Conservation (phyloP, 1,140 invertebrate genomes). For the Drosophila sp. region DNA sequence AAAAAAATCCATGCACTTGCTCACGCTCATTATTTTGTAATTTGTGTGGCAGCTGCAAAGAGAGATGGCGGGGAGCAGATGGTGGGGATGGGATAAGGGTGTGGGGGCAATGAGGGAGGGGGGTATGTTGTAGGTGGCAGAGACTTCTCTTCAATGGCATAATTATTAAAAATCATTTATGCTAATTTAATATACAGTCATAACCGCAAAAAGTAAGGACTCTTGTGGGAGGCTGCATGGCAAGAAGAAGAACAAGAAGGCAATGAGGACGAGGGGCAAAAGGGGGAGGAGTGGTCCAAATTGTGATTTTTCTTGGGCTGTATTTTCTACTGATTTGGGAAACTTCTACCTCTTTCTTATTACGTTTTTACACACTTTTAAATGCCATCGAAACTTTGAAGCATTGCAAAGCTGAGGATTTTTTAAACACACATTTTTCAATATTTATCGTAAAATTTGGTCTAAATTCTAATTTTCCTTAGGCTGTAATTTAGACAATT, state of each 20-base stretch:
- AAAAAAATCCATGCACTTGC: conserved; percentile 70
- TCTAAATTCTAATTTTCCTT: too few relatives aligned
- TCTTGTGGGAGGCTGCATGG: conserved; percentile 12
- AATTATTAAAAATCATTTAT: conserved; percentile 82
- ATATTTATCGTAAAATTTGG: too few relatives aligned
- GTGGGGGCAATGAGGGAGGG: not conserved
- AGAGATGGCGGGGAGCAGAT: not conserved
- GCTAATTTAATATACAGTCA: conserved; percentile 80
- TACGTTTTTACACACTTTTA: too few relatives aligned
- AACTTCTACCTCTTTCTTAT: too few relatives aligned
- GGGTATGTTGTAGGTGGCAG: conserved; percentile 27
- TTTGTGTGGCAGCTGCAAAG: conserved; percentile 68
- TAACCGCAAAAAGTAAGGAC: conserved; percentile 69
- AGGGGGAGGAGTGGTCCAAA: not conserved
- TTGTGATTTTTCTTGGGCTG: too few relatives aligned
- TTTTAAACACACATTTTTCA: too few relatives aligned
- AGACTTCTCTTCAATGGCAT: conserved; percentile 58
- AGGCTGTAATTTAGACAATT: too few relatives aligned
- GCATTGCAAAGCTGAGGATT: too few relatives aligned
- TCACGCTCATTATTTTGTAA: conserved; percentile 76
- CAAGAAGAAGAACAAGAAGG: not conserved
- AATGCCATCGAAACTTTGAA: too few relatives aligned
- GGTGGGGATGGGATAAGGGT: not conserved
- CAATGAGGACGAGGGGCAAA: not conserved
- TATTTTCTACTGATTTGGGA: too few relatives aligned